These are phyloP conservation scores for Crotalus helleri DNA, from an alignment of 2,113 vertebrate genomes.

Conservation along the genomic window DNA sequence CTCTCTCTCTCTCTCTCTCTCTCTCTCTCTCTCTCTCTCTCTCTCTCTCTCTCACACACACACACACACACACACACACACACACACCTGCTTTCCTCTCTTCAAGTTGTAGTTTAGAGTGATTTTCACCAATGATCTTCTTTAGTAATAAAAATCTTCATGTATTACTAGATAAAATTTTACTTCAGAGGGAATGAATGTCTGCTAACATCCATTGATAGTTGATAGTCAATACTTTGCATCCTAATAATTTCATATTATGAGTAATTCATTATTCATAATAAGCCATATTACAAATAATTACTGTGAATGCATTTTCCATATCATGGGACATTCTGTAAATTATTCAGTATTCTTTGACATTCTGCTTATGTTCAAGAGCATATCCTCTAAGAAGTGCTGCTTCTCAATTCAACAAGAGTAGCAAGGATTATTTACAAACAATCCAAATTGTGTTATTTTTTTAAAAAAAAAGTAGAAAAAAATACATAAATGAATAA, in stretches of 20 bases:
- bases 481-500: neutral
- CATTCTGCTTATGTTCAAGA: neutral
- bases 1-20: neutral
- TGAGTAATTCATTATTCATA: neutral
- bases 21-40: neutral
- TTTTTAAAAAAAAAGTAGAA: neutral
- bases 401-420: neutral
- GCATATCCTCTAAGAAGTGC: neutral
- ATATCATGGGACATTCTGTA: neutral
- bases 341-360: neutral
- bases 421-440: neutral
- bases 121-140: neutral
- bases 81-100: neutral
- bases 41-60: neutral
- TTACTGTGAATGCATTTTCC: neutral
- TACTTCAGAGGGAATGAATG: neutral
- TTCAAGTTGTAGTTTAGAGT: neutral
- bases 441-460: neutral
- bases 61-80: neutral
- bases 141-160: neutral
- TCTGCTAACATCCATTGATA: neutral
- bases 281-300: neutral
- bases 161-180: neutral
- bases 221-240: neutral
- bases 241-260: neutral